phyloP scores from a whole-genome alignment of 1,140 invertebrate species.

The Paramacrobiotus metropolitanus region DNA sequence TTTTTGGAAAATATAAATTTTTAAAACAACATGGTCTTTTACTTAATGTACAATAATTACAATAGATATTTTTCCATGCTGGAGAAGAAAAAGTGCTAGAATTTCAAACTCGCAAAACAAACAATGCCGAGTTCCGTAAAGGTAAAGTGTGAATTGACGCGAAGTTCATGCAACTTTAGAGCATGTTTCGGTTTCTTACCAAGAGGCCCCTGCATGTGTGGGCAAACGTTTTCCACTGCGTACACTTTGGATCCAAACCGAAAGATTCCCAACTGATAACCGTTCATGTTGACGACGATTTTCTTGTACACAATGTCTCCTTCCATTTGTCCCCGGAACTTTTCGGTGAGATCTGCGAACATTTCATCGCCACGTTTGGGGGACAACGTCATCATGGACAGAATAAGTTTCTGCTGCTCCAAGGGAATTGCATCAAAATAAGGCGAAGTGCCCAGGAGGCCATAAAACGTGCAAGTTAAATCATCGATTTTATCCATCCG shows the following conservation, averaged over 20 bases:
- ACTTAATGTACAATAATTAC: too few species aligned
- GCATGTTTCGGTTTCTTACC: too few species aligned
- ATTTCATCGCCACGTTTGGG: not conserved
- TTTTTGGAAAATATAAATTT: too few species aligned
- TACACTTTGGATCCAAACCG: not conserved
- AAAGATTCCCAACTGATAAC: not conserved
- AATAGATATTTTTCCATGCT: too few species aligned
- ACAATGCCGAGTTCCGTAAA: too few species aligned
- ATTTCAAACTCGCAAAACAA: too few species aligned
- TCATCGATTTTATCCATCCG: not conserved
- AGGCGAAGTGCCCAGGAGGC: not conserved
- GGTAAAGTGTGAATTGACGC: too few species aligned
- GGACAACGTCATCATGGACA: not conserved
- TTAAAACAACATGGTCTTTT: too few species aligned
- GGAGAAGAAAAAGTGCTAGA: too few species aligned
- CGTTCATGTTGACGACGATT: not conserved
- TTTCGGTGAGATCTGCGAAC: not conserved
- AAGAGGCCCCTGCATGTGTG: not conserved
- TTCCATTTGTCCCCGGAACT: not conserved
- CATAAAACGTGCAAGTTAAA: not conserved
- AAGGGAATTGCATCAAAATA: not conserved
- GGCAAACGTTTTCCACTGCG: not conserved
- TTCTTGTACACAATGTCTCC: not conserved
- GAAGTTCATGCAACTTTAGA: too few species aligned
- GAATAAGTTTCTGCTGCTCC: not conserved